Evolutionary conservation across 2,797 vertebrate genomes (phyloP).

Genomic region (Paedocypris micromegethes): DNA sequence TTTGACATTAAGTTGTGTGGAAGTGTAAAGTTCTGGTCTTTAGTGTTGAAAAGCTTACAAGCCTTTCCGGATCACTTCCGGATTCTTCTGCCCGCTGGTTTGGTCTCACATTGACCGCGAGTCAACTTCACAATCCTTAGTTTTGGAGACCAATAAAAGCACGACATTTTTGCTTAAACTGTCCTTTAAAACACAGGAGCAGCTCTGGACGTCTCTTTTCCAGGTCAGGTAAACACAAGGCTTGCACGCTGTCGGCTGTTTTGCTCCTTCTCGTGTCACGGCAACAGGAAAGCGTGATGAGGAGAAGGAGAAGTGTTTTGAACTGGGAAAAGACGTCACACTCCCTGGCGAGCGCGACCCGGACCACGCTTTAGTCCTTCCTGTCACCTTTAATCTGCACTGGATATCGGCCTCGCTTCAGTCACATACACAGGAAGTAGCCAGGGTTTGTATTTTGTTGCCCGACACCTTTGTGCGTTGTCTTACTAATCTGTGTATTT

Average conservation of each 20-base stretch:
- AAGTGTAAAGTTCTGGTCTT: too few species aligned
- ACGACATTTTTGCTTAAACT: too few species aligned
- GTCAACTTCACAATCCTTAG: too few species aligned
- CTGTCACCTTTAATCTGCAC: constrained; percentile 39
- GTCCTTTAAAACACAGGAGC: too few species aligned
- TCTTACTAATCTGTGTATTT: too few species aligned
- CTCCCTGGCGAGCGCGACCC: constrained; percentile 18
- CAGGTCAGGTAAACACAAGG: constrained; percentile 13
- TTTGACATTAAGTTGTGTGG: too few species aligned
- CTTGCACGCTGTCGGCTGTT: constrained; percentile 9
- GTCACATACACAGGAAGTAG: constrained; percentile 35
- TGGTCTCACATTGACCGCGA: too few species aligned
- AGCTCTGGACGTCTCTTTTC: constrained; percentile 5
- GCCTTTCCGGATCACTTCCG: too few species aligned
- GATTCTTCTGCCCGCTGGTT: too few species aligned
- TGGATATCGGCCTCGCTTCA: constrained; percentile 17
- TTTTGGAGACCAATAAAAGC: too few species aligned
- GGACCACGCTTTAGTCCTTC: constrained; percentile 35
- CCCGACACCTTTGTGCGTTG: not conserved
- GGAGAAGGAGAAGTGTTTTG: constrained; percentile 18
- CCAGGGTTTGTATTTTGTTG: constrained; percentile 22
- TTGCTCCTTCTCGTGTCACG: constrained; percentile 20
- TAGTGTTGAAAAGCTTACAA: too few species aligned
- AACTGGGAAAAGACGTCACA: constrained; percentile 25
- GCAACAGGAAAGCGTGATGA: constrained; percentile 32